Conservation (phyloP, 2,888 invertebrate genomes). For the Chirona hameri region DNA sequence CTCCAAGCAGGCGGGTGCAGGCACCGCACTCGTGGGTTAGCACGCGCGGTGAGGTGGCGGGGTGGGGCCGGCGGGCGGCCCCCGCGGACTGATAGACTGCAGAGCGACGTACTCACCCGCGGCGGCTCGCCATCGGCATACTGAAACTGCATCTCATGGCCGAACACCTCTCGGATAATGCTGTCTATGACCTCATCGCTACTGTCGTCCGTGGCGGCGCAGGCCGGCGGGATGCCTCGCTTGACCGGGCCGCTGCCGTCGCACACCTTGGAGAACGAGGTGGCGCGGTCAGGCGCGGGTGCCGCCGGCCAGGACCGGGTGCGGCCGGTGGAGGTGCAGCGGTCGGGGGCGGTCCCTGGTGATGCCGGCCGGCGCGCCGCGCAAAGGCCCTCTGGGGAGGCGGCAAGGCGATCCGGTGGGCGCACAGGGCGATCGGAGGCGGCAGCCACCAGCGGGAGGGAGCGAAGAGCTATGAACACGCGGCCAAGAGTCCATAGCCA, state of each 20-base stretch:
- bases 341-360: too few species aligned
- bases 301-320: too few species aligned
- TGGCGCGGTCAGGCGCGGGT: background rate
- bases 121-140: constrained; percentile 42
- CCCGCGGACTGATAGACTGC: background rate
- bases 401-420: too few species aligned
- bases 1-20: constrained; percentile 2
- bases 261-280: constrained; percentile 12
- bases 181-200: constrained; percentile 47
- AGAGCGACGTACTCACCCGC: constrained; percentile 39
- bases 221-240: background rate
- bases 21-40: background rate
- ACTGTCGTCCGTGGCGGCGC: background rate
- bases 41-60: background rate
- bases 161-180: constrained; percentile 44
- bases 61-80: background rate
- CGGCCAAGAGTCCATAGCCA: too few species aligned
- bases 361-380: too few species aligned
- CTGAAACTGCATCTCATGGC: constrained; percentile 42
- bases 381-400: too few species aligned
- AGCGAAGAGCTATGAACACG: background rate
- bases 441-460: background rate
- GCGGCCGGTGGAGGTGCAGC: too few species aligned
- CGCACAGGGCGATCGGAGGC: background rate
- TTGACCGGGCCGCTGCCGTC: background rate